Evolutionary conservation across 2,113 vertebrate genomes (phyloP).

Genomic region (Rhabdornis inornatus): DNA sequence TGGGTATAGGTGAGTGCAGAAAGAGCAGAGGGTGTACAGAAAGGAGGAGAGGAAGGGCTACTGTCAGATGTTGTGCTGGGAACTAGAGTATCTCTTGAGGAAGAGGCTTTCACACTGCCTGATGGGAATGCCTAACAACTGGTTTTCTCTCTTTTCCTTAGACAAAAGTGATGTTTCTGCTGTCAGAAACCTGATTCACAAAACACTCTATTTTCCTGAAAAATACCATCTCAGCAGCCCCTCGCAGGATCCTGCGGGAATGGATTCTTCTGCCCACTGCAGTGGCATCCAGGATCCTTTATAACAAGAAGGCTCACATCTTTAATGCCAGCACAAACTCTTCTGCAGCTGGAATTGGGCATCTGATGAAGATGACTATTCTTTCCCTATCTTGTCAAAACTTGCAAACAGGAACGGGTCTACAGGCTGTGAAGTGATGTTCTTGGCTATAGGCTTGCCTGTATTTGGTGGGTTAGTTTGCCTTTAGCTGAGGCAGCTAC

Average conservation of each 20-base stretch:
- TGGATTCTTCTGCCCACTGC: not conserved
- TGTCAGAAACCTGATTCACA: conserved; percentile 76
- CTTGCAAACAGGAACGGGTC: not conserved
- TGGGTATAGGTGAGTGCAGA: conserved; percentile 82
- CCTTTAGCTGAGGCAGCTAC: not conserved
- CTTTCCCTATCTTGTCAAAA: not conserved
- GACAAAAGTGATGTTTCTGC: conserved; percentile 75
- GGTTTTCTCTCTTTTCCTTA: conserved; percentile 44
- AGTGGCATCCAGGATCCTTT: not conserved
- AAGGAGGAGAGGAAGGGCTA: not conserved
- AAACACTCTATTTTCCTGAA: conserved; percentile 81
- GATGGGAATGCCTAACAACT: not conserved
- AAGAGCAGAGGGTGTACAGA: not conserved
- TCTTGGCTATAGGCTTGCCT: not conserved
- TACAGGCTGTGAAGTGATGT: not conserved
- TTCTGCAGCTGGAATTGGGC: not conserved
- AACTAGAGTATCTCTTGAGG: not conserved
- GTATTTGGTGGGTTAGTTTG: not conserved
- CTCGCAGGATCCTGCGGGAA: not conserved
- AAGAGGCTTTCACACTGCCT: not conserved
- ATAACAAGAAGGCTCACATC: not conserved
- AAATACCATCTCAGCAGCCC: not conserved
- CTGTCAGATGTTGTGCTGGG: not conserved
- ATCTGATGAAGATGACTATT: not conserved
- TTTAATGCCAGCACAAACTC: not conserved